Base-by-base conservation (phyloP, 1,140 invertebrate genomes). In the Papilio glaucus region DNA sequence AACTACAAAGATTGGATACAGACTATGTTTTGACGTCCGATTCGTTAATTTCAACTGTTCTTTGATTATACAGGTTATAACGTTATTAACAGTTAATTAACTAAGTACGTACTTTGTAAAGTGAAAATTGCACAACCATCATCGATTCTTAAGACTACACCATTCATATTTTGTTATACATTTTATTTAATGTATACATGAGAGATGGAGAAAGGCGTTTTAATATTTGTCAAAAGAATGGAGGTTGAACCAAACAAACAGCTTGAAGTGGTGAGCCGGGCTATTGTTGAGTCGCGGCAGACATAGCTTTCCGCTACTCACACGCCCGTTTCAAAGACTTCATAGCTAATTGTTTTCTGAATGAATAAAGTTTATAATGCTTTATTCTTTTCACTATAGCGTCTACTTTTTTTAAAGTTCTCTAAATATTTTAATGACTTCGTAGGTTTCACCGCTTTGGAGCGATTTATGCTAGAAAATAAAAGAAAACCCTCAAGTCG, bases 341-440 rank as follows among this genome's bases (percentile, higher is more conserved):
- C 67, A 49, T 69, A 69, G 67, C 41, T 69, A 69, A 69, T 69
- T 69, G 67, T 69, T 69, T 69, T 69, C 41, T 53, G 45, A 37
- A 69, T 37, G 45, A 49, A 69, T 49, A 26, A 29, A 21, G 37
- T n/a, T 69, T 53, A 21, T 69, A 69, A 53, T 53, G 45, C 45
- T 49, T 49, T 69, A 69, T 69, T 37, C 67, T 18, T 37, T 33
- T 53, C 21, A 13, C 24, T 26, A 45, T 42, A 68, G 24, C 13
- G 39, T 3, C 41, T 45, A 26, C 37, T 67, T 45, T 67, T 13
- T 26, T 29, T 45, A 1, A 26, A 42, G 5, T 39, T 21, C 4
- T 63, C 12, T 21, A 3, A 62, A 62, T 62, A 38, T 37, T 62
- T 62, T 60, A 60, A 26, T 33, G n/a, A 15, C 37, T 26, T n/a